phyloP scores from a whole-genome alignment of 2,888 invertebrate species.

The Sepioteuthis lessoniana region DNA sequence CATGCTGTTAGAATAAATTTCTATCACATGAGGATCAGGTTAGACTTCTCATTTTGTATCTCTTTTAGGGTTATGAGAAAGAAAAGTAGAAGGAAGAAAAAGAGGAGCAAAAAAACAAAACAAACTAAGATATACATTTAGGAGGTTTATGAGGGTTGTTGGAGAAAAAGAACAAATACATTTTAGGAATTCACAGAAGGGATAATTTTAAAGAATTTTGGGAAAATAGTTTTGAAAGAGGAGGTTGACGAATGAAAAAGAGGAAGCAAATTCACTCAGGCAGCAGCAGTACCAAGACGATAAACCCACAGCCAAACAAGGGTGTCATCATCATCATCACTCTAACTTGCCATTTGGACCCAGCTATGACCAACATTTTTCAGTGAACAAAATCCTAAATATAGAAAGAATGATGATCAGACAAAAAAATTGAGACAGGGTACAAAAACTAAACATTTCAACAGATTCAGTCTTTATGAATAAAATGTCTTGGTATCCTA shows the following conservation, averaged over 20 bases:
- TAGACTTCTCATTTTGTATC: not conserved
- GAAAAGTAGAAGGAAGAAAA: not conserved
- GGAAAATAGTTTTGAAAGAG: not conserved
- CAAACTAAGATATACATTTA: not conserved
- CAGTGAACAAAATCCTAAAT: conserved; percentile 8
- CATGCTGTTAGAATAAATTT: not conserved
- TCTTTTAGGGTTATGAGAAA: not conserved
- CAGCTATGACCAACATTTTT: not conserved
- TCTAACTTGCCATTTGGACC: conserved; percentile 3
- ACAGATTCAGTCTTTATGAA: not conserved
- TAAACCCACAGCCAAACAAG: not conserved
- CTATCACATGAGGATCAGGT: not conserved
- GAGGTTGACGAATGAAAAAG: not conserved
- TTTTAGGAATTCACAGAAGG: not conserved
- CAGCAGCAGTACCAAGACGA: not conserved
- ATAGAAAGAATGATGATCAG: not conserved
- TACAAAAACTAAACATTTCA: not conserved
- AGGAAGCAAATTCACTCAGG: not conserved
- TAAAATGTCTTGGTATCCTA: not conserved
- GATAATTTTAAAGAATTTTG: not conserved
- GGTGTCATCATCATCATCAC: not conserved
- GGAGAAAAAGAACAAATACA: not conserved
- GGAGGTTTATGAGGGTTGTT: too few relatives aligned
- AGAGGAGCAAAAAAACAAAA: not conserved
- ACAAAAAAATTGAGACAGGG: not conserved